Percentiles rank a stretch among this genome's conserved stretches.
phyloP scores from a whole-genome alignment of 2,888 invertebrate genomes.

The Drosophila nigricruria region DNA sequence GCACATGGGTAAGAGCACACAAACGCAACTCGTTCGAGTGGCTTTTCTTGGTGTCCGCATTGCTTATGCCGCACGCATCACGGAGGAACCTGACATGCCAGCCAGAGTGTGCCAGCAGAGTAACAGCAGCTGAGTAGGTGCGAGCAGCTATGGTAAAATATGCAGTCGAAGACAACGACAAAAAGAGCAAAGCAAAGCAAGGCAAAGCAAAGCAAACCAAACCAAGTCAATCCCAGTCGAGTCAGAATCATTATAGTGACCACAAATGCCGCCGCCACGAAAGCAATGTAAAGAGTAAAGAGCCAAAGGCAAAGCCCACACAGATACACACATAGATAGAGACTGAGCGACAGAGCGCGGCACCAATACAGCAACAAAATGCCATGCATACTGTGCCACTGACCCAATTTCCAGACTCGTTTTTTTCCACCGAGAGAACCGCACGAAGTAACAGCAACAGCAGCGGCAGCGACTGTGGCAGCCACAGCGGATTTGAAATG shows the following conservation, averaged over 20 bases:
- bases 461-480: constrained; percentile 34
- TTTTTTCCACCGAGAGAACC: constrained; percentile 65
- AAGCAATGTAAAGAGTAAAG: constrained; percentile 68
- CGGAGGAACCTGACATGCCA: constrained; percentile 62
- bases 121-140: constrained; percentile 55
- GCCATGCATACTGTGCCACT: constrained; percentile 80
- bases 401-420: constrained; percentile 78
- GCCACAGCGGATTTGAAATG: constrained; percentile 72
- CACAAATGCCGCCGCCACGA: constrained; percentile 77
- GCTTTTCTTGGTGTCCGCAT: constrained; percentile 50
- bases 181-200: constrained; percentile 14
- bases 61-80: constrained; percentile 61
- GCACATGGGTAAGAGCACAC: background rate
- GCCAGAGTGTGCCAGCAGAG: constrained; percentile 33
- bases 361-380: constrained; percentile 51
- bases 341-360: constrained; percentile 37
- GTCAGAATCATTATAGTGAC: constrained; percentile 81
- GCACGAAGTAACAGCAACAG: constrained; percentile 44
- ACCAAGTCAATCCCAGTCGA: constrained; percentile 49
- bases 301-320: constrained; percentile 58
- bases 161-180: constrained; percentile 42
- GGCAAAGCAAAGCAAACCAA: constrained; percentile 40
- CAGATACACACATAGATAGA: constrained; percentile 34
- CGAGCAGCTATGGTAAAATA: constrained; percentile 49
- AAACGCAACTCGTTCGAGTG: constrained; percentile 5